phyloP scores from a whole-genome alignment of 2,888 invertebrate genomes.

The Drosophila gaucha region DNA sequence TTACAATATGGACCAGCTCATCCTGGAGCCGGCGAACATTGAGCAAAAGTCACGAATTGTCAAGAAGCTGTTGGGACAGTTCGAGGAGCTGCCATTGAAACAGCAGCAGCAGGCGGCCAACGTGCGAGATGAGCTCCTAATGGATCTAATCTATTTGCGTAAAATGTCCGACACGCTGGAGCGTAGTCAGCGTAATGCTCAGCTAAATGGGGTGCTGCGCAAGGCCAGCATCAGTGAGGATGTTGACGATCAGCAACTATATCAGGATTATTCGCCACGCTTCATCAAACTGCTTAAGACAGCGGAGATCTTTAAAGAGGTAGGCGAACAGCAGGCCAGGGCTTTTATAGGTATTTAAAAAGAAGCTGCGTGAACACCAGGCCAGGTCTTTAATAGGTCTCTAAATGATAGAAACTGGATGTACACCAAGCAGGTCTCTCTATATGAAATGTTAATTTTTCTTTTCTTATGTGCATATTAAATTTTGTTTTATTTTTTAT shows the following conservation, averaged over 20 bases:
- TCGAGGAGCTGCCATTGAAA: conserved; percentile 73
- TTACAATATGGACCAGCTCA: conserved; percentile 46
- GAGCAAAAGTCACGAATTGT: conserved; percentile 77
- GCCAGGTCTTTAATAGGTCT: background rate
- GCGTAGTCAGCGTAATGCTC: conserved; percentile 44
- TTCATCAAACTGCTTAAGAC: conserved; percentile 78
- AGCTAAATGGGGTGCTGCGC: conserved; percentile 36
- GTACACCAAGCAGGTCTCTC: background rate
- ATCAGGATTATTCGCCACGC: conserved; percentile 57
- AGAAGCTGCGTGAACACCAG: background rate
- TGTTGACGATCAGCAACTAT: conserved; percentile 9
- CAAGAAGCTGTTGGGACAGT: conserved; percentile 81
- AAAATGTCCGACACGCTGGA: conserved; percentile 58
- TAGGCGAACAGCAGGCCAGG: conserved; percentile 48
- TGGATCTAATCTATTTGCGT: conserved; percentile 68
- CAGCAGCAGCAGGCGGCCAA: conserved; percentile 69
- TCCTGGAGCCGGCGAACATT: conserved; percentile 62
- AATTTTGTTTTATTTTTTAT: conserved; percentile 3
- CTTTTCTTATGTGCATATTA: background rate
- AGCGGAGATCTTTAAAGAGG: conserved; percentile 66
- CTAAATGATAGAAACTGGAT: background rate
- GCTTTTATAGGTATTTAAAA: conserved; percentile 37
- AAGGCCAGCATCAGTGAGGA: conserved; percentile 7
- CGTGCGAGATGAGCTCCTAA: conserved; percentile 73
- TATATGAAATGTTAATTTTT: background rate